phyloP scores from a whole-genome alignment of 2,113 vertebrate species.

The Pandion haliaetus region DNA sequence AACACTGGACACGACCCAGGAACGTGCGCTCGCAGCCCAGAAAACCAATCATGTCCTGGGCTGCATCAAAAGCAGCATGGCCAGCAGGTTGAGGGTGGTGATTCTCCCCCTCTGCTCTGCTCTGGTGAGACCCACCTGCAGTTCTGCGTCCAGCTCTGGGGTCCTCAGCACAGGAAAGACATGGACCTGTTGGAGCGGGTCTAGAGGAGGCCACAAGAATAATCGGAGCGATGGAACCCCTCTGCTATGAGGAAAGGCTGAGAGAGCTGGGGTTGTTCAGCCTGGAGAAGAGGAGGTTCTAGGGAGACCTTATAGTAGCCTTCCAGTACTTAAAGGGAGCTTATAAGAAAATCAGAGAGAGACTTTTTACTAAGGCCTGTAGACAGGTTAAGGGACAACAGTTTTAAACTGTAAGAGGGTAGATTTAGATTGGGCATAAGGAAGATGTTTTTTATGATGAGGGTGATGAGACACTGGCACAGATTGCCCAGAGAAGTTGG shows the following conservation, averaged over 20 bases:
- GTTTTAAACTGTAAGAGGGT: background rate
- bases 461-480: background rate
- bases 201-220: background rate
- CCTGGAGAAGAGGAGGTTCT: background rate
- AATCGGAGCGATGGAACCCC: rapidly evolving
- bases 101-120: background rate
- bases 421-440: background rate
- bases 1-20: rapidly evolving
- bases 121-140: background rate
- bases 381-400: rapidly evolving
- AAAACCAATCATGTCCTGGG: rapidly evolving
- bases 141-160: background rate
- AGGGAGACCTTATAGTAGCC: rapidly evolving
- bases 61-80: rapidly evolving
- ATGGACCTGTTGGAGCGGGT: rapidly evolving
- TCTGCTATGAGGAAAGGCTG: rapidly evolving
- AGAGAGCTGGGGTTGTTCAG: background rate
- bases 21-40: rapidly evolving
- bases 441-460: background rate
- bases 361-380: background rate
- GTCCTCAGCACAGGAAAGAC: background rate
- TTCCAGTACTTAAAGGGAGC: too few relatives aligned
- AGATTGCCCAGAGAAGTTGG: background rate
- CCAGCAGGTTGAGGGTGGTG: rapidly evolving
- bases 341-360: background rate